These are phyloP conservation scores for Mycalesis mineus DNA, from an alignment of 2,888 invertebrate genomes.

Conservation along the genomic window DNA sequence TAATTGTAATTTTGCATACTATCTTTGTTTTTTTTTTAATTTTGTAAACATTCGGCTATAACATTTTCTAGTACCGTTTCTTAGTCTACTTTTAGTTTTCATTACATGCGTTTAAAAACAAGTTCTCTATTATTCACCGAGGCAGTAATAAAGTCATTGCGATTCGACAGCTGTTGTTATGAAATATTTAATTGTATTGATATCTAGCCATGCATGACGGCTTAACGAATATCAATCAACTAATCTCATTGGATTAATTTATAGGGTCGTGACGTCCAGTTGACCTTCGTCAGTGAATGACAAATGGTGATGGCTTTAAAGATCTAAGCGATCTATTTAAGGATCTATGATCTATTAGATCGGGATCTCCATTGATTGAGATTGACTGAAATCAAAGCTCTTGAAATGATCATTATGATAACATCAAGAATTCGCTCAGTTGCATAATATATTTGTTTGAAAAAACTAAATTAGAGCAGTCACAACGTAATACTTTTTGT, in stretches of 20 bases:
- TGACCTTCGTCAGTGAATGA: slow-evolving; percentile 7
- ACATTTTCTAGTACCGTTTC: background rate
- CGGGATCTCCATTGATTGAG: background rate
- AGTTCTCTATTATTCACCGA: background rate
- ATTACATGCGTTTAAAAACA: background rate
- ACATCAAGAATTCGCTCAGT: no score
- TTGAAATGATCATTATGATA: no score
- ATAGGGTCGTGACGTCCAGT: slow-evolving; percentile 5
- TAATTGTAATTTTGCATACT: no score
- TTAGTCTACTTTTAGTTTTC: background rate
- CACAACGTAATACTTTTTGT: no score
- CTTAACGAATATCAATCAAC: slow-evolving; percentile 13
- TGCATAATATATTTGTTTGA: no score
- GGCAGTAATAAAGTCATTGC: slow-evolving; percentile 1
- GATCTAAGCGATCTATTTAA: background rate
- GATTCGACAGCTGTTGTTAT: slow-evolving; percentile 5
- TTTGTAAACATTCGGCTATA: no score
- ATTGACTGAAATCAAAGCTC: no score
- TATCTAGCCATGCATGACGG: slow-evolving; percentile 8
- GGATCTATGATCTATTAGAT: background rate
- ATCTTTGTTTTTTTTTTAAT: no score
- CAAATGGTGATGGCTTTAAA: background rate
- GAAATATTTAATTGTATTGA: slow-evolving; percentile 9
- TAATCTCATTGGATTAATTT: slow-evolving; percentile 12
- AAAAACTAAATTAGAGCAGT: no score